phyloP scores from a whole-genome alignment of 2,888 invertebrate genomes.

The Silvanus unidentatus region DNA sequence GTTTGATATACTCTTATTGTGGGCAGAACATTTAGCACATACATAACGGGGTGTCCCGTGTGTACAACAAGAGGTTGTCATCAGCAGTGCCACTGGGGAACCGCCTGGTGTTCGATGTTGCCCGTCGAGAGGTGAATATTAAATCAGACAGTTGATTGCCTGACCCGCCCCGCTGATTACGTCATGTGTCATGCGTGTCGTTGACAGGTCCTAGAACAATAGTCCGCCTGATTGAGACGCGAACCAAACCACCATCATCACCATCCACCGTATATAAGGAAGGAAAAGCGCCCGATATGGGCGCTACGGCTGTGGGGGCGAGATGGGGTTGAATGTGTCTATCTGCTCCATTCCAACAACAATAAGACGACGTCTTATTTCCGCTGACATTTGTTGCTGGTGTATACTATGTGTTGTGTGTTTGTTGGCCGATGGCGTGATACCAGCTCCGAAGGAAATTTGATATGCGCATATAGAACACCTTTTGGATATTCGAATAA shows the following conservation, averaged over 20 bases:
- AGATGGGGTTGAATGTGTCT: not conserved
- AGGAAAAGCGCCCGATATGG: conserved; percentile 33
- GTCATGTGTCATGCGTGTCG: conserved; percentile 45
- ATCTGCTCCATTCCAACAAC: conserved; percentile 5
- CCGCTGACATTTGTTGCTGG: conserved; percentile 30
- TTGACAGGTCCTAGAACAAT: conserved; percentile 44
- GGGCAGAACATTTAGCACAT: conserved; percentile 41
- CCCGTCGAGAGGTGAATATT: conserved; percentile 43
- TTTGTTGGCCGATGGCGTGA: conserved; percentile 18
- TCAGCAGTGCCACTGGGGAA: conserved; percentile 35
- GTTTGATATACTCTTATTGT: conserved; percentile 37
- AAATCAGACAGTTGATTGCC: conserved; percentile 47
- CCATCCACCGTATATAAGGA: conserved; percentile 2
- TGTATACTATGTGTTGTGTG: too few relatives aligned
- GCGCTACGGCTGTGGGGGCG: too few relatives aligned
- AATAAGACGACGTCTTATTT: conserved; percentile 34
- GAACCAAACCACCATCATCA: not conserved
- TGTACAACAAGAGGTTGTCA: conserved; percentile 42
- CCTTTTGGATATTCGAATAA: conserved; percentile 10
- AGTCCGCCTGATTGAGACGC: conserved; percentile 39
- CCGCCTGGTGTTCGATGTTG: conserved; percentile 35
- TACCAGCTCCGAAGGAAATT: conserved; percentile 15
- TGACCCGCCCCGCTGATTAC: conserved; percentile 45
- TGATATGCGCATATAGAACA: conserved; percentile 23
- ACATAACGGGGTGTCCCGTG: conserved; percentile 30